phyloP scores from a whole-genome alignment of 2,797 vertebrate genomes.

The Trachops cirrhosus region DNA sequence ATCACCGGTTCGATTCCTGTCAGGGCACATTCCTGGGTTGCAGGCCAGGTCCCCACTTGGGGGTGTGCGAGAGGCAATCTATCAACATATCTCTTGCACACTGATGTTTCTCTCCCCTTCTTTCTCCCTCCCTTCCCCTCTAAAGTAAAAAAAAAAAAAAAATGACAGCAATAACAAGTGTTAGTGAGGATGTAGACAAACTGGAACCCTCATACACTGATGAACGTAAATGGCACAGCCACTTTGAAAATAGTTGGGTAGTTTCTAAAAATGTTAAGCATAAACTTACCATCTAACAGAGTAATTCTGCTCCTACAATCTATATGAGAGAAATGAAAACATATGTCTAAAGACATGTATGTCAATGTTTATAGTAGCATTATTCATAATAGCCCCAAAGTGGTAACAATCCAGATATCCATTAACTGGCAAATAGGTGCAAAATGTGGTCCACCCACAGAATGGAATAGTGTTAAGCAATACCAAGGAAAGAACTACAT shows the following conservation, averaged over 20 bases:
- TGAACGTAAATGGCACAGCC: neutral
- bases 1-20: too few species aligned
- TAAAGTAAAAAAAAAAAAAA: too few species aligned
- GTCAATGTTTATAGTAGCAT: neutral
- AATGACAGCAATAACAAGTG: neutral
- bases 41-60: too few species aligned
- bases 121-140: too few species aligned
- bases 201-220: neutral
- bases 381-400: neutral
- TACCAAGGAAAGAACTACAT: neutral
- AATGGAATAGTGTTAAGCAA: fast-evolving
- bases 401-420: neutral
- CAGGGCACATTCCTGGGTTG: too few species aligned
- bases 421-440: neutral
- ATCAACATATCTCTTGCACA: too few species aligned
- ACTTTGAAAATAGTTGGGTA: neutral
- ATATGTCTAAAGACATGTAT: neutral
- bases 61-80: too few species aligned
- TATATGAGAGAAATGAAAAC: neutral
- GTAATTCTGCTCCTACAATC: neutral
- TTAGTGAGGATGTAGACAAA: neutral
- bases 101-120: too few species aligned
- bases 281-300: neutral
- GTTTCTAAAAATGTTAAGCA: neutral
- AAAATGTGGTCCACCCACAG: neutral